phyloP scores from a whole-genome alignment of 2,888 invertebrate species.

The Amaurobius ferox region DNA sequence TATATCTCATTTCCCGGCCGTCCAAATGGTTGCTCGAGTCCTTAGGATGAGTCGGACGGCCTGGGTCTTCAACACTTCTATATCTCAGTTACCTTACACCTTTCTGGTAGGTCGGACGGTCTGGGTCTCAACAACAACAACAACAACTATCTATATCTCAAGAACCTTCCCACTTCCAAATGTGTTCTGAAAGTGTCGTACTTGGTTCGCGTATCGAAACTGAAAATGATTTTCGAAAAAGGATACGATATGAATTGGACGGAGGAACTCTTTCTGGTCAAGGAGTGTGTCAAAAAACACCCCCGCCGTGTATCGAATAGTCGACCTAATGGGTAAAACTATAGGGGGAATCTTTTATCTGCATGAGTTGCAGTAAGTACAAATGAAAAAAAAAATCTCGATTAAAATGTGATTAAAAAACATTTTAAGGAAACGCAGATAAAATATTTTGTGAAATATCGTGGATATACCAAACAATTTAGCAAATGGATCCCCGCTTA shows the following conservation, averaged over 20 bases:
- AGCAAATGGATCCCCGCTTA: slow-evolving; percentile 17
- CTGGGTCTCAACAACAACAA: too few species aligned
- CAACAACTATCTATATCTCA: too few species aligned
- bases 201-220: slow-evolving; percentile 27
- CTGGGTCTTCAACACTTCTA: too few species aligned
- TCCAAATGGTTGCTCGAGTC: too few species aligned
- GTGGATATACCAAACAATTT: slow-evolving; percentile 24
- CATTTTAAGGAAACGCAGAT: slow-evolving; percentile 4
- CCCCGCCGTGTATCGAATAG: slow-evolving; percentile 1
- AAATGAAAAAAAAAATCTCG: neutral
- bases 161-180: too few species aligned
- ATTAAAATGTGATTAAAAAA: slow-evolving; percentile 29
- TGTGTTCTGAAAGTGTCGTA: neutral
- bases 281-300: slow-evolving; percentile 11
- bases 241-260: slow-evolving; percentile 41
- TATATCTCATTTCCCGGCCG: too few species aligned
- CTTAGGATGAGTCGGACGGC: too few species aligned
- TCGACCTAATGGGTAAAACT: slow-evolving; percentile 8
- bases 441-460: slow-evolving; percentile 34
- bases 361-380: slow-evolving; percentile 35
- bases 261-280: slow-evolving; percentile 23
- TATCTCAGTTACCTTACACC: slow-evolving; percentile 10
- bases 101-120: neutral
- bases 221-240: slow-evolving; percentile 14
- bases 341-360: slow-evolving; percentile 25